Evolutionary conservation across 2,888 invertebrate genomes (phyloP).

Genomic region (Hoplodrina ambigua): DNA sequence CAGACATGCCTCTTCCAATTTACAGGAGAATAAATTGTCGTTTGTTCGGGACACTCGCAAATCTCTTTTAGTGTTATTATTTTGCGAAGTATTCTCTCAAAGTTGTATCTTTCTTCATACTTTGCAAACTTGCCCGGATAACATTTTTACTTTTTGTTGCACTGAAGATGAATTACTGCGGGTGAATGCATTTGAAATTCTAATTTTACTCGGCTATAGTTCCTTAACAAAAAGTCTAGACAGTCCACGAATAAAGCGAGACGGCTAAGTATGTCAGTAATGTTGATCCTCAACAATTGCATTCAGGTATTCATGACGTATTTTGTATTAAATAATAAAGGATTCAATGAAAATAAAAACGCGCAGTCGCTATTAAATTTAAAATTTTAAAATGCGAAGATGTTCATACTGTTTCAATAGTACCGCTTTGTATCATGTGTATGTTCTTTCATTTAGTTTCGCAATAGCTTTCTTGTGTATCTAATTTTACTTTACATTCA

Average conservation of each 20-base stretch:
- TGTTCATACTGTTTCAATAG: constrained; percentile 19
- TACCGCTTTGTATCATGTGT: constrained; percentile 33
- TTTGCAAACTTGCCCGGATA: constrained; percentile 37
- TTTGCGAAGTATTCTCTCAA: constrained; percentile 67
- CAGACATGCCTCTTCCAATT: constrained; percentile 78
- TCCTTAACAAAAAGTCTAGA: constrained; percentile 71
- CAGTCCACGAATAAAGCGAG: constrained; percentile 77
- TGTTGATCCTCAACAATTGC: constrained; percentile 67
- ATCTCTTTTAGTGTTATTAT: constrained; percentile 68
- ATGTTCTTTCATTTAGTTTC: constrained; percentile 66
- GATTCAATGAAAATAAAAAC: constrained; percentile 14
- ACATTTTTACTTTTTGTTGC: constrained; percentile 45
- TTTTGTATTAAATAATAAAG: constrained; percentile 28
- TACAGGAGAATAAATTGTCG: constrained; percentile 75
- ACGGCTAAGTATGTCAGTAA: constrained; percentile 81
- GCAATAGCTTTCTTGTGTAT: constrained; percentile 62
- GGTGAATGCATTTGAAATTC: constrained; percentile 78
- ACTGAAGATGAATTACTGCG: constrained; percentile 70
- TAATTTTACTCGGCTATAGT: constrained; percentile 72
- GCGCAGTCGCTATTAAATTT: constrained; percentile 5
- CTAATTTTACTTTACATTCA: constrained; percentile 78
- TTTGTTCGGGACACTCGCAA: constrained; percentile 68
- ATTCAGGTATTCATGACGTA: constrained; percentile 45
- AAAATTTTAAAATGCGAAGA: constrained; percentile 16
- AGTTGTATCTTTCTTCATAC: constrained; percentile 58